phyloP scores from a whole-genome alignment of 2,797 vertebrate species.

The Taenioides sp. region DNA sequence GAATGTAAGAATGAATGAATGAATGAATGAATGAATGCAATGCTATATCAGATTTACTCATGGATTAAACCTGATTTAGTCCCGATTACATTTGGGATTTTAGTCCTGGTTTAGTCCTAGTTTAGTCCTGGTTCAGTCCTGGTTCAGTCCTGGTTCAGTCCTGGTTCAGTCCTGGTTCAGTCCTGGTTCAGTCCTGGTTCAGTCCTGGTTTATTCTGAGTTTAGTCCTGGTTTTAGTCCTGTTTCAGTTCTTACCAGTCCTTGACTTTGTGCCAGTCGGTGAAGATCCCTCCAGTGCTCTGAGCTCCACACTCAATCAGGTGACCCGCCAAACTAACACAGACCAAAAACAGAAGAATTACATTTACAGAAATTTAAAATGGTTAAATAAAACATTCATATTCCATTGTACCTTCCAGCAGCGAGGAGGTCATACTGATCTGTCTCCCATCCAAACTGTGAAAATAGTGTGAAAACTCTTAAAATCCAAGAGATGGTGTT shows the following conservation, averaged over 20 bases:
- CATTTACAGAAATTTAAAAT: not conserved
- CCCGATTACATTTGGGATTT: too few species aligned
- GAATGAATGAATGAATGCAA: too few species aligned
- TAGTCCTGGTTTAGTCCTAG: slow-evolving; percentile 8
- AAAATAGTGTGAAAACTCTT: not conserved
- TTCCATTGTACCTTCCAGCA: slow-evolving; percentile 81
- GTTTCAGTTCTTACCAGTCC: slow-evolving; percentile 76
- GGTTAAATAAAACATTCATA: too few species aligned
- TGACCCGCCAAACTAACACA: slow-evolving; percentile 82
- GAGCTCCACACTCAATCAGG: slow-evolving; percentile 86
- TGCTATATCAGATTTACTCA: not conserved
- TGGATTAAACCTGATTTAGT: not conserved
- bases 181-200: not conserved
- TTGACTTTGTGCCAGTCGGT: slow-evolving; percentile 85
- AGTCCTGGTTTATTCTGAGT: not conserved
- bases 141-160: not conserved
- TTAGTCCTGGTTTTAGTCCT: not conserved
- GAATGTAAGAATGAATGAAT: too few species aligned
- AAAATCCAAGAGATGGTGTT: too few species aligned
- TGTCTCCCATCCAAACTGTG: slow-evolving; percentile 85
- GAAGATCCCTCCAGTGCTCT: slow-evolving; percentile 87
- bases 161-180: not conserved
- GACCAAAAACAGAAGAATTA: slow-evolving; percentile 2
- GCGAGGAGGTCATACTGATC: slow-evolving; percentile 85
- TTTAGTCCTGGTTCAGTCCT: not conserved